Conservation (phyloP, 2,888 invertebrate genomes). For the Pomacea canaliculata region DNA sequence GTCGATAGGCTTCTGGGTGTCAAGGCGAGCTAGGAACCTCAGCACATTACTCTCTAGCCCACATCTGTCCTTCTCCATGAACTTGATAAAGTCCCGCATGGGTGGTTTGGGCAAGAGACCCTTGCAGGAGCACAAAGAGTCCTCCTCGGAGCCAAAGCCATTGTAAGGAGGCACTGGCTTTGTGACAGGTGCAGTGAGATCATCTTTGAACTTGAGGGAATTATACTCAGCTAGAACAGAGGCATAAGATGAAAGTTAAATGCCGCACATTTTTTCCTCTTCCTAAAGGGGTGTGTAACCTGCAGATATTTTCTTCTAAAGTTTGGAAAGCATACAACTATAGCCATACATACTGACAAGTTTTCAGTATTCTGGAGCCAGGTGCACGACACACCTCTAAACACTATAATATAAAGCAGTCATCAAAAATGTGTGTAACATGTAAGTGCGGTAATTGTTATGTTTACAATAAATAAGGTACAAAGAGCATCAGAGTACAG, state of each 20-base stretch:
- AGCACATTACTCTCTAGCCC: slow-evolving; percentile 83
- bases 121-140: slow-evolving; percentile 88
- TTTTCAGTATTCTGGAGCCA: no score
- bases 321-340: no score
- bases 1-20: slow-evolving; percentile 76
- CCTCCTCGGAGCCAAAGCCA: slow-evolving; percentile 89
- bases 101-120: slow-evolving; percentile 85
- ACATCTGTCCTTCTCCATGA: slow-evolving; percentile 80
- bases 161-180: slow-evolving; percentile 85
- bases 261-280: neutral
- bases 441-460: no score
- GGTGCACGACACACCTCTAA: no score
- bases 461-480: no score
- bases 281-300: no score
- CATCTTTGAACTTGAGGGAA: slow-evolving; percentile 71
- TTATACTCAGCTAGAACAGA: slow-evolving; percentile 74
- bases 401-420: no score
- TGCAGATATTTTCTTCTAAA: no score
- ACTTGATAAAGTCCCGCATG: slow-evolving; percentile 83
- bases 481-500: no score
- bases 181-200: slow-evolving; percentile 11
- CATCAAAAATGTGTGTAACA: no score
- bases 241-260: neutral
- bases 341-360: no score
- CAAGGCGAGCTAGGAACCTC: slow-evolving; percentile 83